Conservation (phyloP, 2,797 vertebrate species). For the Sebastes glaucus region DNA sequence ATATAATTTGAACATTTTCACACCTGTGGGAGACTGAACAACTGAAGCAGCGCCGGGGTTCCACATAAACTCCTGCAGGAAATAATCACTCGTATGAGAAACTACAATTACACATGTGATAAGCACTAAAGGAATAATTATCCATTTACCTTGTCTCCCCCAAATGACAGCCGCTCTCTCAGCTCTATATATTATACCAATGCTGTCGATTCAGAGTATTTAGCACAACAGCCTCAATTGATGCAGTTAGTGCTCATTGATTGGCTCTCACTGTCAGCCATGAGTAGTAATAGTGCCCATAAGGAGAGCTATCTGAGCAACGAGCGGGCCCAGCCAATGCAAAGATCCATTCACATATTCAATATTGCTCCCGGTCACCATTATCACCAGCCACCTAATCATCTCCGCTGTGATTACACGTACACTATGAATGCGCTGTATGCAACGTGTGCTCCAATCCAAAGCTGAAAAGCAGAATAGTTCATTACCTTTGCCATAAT, state of each 20-base stretch:
- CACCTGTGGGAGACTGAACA: not conserved
- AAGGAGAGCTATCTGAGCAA: not conserved
- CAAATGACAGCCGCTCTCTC: slow-evolving; percentile 12
- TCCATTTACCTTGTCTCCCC: slow-evolving; percentile 18
- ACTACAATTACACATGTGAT: slow-evolving; percentile 5
- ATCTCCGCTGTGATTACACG: not conserved
- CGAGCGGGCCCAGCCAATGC: not conserved
- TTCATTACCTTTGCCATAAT: not conserved
- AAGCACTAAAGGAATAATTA: slow-evolving; percentile 13
- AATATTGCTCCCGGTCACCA: not conserved
- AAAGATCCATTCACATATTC: slow-evolving; percentile 4
- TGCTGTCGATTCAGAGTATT: slow-evolving; percentile 26
- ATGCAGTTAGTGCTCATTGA: slow-evolving; percentile 43
- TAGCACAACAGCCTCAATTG: slow-evolving; percentile 19
- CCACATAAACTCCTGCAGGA: slow-evolving; percentile 1
- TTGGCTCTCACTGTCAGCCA: slow-evolving; percentile 31
- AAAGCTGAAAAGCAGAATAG: not conserved
- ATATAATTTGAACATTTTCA: slow-evolving; percentile 6
- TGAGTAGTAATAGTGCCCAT: not conserved
- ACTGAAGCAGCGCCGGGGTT: not conserved
- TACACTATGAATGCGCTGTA: not conserved
- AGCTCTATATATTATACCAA: slow-evolving; percentile 9
- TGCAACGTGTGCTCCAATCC: not conserved
- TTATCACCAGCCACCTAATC: not conserved
- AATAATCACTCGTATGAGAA: slow-evolving; percentile 18